phyloP scores from a whole-genome alignment of 2,797 vertebrate genomes.

The Ptychadena robeensis region DNA sequence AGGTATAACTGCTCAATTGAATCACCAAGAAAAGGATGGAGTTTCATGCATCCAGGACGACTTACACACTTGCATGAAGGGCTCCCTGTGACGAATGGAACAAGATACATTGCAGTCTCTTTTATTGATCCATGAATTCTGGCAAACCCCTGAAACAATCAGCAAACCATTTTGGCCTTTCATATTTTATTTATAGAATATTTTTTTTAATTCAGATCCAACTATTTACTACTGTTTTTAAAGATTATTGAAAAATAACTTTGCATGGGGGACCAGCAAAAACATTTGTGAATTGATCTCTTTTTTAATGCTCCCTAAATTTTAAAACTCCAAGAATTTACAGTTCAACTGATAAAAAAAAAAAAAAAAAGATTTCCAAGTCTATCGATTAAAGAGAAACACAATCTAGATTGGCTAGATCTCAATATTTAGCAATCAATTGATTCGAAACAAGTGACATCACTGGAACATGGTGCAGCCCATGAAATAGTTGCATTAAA shows the following conservation, averaged over 20 bases:
- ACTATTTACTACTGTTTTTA: slow-evolving; percentile 55
- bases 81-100: slow-evolving; percentile 92
- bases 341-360: background rate
- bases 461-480: background rate
- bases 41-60: slow-evolving; percentile 96
- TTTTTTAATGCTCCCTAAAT: background rate
- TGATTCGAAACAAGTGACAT: background rate
- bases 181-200: slow-evolving; percentile 73
- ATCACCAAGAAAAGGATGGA: slow-evolving; percentile 96
- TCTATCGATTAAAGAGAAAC: too few species aligned
- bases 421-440: too few species aligned
- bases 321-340: background rate
- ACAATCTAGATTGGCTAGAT: too few species aligned
- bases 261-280: background rate
- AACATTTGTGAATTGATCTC: background rate
- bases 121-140: slow-evolving; percentile 90
- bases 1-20: slow-evolving; percentile 95
- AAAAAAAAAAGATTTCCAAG: background rate
- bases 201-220: slow-evolving; percentile 63
- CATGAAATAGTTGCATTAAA: background rate
- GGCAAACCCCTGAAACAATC: background rate
- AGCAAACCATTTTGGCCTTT: slow-evolving; percentile 40
- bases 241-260: background rate
- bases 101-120: slow-evolving; percentile 95
- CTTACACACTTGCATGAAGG: slow-evolving; percentile 97